These are phyloP conservation scores for Tragulus kanchil DNA, from an alignment of 2,113 vertebrate species.

Conservation along the genomic window DNA sequence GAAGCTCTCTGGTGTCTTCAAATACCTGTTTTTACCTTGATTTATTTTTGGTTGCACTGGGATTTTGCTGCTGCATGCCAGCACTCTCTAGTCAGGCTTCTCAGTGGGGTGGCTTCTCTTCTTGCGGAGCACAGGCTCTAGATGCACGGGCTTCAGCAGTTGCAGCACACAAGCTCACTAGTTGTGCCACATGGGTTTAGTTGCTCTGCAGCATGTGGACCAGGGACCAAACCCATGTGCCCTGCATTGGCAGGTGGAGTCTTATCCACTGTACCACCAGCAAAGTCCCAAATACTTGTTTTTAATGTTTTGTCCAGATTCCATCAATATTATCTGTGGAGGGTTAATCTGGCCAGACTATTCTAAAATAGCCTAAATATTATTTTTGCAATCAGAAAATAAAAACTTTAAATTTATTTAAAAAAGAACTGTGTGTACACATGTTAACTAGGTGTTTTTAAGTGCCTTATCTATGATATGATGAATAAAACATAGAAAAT, in stretches of 20 bases:
- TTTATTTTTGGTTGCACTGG: background rate
- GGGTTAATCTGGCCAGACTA: background rate
- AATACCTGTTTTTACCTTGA: background rate
- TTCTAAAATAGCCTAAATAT: background rate
- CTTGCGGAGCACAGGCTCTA: background rate
- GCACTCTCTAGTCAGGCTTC: background rate
- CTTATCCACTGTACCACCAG: background rate
- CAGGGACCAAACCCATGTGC: too few species aligned
- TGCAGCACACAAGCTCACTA: background rate
- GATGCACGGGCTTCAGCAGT: rapidly evolving
- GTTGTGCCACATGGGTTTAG: background rate
- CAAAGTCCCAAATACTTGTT: background rate
- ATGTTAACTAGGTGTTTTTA: background rate
- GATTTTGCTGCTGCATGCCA: background rate
- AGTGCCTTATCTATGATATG: background rate
- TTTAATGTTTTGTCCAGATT: constrained; percentile 41
- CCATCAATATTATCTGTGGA: background rate
- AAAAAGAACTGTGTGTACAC: background rate
- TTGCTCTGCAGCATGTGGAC: background rate
- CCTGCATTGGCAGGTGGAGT: background rate
- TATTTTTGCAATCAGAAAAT: background rate
- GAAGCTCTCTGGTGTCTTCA: background rate
- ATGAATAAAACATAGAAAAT: constrained; percentile 34
- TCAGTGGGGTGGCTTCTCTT: background rate
- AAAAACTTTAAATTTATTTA: background rate